Base-by-base conservation (phyloP, 2,888 invertebrate species). In the Anarsia innoxiella region DNA sequence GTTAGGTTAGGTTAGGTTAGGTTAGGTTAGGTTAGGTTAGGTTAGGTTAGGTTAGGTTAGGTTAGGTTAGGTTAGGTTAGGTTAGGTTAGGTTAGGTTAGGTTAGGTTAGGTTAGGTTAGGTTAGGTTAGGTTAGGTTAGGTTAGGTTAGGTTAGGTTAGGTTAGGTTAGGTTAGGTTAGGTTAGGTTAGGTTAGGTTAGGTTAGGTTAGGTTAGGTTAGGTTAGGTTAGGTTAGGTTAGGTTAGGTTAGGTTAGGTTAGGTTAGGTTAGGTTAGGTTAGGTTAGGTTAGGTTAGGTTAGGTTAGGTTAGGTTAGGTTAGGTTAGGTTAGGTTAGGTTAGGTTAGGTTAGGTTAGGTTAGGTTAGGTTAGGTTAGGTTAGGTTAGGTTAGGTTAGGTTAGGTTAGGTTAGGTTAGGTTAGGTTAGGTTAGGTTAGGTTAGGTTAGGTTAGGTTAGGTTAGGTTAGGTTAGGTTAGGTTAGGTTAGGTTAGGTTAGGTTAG, bases 51-150 rank as follows among this genome's bases (percentile, higher is more conserved):
- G 38, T 38, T 33, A 28, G 38, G 38, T 38, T 33, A 38, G 38
- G 38, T 38, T 28, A 38, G 38, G 26, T 38, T 16, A 30, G 38
- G 27, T 38, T 28, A 30, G 32, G 38, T 38, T 33, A 28, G 38
- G 35, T 35, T 35, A 28, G 92, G 83, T 36, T 36, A 23, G 29
- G 36, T 28, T 36, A 23, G 26, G 26, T 29, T 29, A 32, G 37
- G 13, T 29, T 29, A 14, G 13, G 14, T 26, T 26, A 10, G 9
- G 9, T 26, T 34, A 14, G 25, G 28, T 36, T 36, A 29, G 23
- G 28, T 36, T 36, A 23, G 12, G 23, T 12, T 28, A 10, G 13
- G 26, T 13, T 29, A 33, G 33, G 13, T 29, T 13, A 8, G 13
- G n/a, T 9, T 26, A 9, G 11, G 11, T 11, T 9, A 38, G 38